These are phyloP conservation scores for Epicauta chinensis DNA, from an alignment of 1,140 invertebrate species.

Conservation along the genomic window DNA sequence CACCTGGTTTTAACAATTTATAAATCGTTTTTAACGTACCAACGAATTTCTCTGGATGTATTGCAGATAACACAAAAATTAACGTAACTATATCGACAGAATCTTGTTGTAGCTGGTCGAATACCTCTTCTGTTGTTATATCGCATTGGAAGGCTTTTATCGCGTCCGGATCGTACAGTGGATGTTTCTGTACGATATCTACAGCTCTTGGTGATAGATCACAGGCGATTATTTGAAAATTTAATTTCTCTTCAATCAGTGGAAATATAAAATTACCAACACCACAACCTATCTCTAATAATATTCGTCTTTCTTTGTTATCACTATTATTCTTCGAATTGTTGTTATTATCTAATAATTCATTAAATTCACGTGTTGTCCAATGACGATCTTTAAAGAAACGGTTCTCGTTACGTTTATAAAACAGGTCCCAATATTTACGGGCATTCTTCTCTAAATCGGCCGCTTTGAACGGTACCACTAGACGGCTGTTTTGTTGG, in stretches of 20 bases:
- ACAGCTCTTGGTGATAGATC: conserved; percentile 91
- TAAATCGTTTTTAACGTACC: conserved; percentile 63
- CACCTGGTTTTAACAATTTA: conserved; percentile 68
- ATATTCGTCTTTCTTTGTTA: conserved; percentile 34
- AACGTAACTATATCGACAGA: conserved; percentile 81
- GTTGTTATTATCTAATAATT: conserved; percentile 59
- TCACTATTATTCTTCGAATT: conserved; percentile 18
- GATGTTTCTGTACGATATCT: conserved; percentile 72
- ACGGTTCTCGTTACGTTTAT: conserved; percentile 83
- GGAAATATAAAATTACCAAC: conserved; percentile 97
- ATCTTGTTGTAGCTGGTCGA: conserved; percentile 47
- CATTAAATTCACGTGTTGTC: conserved; percentile 91
- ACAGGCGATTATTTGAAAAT: conserved; percentile 81
- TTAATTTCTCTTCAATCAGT: conserved; percentile 69
- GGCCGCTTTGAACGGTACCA: conserved; percentile 69
- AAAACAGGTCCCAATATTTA: conserved; percentile 97
- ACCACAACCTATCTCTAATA: conserved; percentile 92
- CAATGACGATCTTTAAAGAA: conserved; percentile 98
- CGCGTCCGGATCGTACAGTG: conserved; percentile 53
- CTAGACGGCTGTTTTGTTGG: conserved; percentile 62
- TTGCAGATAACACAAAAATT: conserved; percentile 94
- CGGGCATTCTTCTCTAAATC: conserved; percentile 82
- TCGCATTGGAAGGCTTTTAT: conserved; percentile 75
- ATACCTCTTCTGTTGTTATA: conserved; percentile 57
- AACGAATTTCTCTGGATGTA: conserved; percentile 78